A percentile compares a stretch with the other conserved stretches of the same genome.
Conservation (phyloP, 2,888 invertebrate species). For the Anticlea derivata region DNA sequence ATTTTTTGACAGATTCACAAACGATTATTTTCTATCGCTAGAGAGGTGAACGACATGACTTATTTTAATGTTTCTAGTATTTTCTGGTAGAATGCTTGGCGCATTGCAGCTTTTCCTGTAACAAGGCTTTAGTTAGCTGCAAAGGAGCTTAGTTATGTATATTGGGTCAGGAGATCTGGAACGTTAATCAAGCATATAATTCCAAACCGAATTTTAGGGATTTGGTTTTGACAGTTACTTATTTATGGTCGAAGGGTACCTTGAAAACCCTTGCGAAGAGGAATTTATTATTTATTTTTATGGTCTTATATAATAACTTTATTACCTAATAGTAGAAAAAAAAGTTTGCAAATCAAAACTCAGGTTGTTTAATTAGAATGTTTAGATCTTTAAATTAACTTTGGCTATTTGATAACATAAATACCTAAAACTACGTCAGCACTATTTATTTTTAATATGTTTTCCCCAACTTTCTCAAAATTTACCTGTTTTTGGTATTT, state of each 20-base stretch:
- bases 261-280: not conserved
- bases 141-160: conserved; percentile 20
- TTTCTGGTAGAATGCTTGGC: conserved; percentile 42
- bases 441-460: too few species aligned
- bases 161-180: conserved; percentile 20
- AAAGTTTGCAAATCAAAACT: too few species aligned
- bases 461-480: too few species aligned
- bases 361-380: too few species aligned
- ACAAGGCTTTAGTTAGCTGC: conserved; percentile 15
- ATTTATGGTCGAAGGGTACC: conserved; percentile 6
- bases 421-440: too few species aligned
- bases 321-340: not conserved
- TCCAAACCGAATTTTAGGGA: conserved; percentile 11
- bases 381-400: too few species aligned
- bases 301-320: not conserved
- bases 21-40: not conserved
- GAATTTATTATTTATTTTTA: conserved; percentile 3
- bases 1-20: conserved; percentile 12
- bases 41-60: conserved; percentile 23
- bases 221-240: conserved; percentile 22
- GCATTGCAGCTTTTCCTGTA: conserved; percentile 53
- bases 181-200: conserved; percentile 9
- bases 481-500: too few species aligned
- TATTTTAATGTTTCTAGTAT: conserved; percentile 32
- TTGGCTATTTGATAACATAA: too few species aligned